Base-by-base conservation (phyloP, 2,888 invertebrate species). In the Cheilosia grossa region DNA sequence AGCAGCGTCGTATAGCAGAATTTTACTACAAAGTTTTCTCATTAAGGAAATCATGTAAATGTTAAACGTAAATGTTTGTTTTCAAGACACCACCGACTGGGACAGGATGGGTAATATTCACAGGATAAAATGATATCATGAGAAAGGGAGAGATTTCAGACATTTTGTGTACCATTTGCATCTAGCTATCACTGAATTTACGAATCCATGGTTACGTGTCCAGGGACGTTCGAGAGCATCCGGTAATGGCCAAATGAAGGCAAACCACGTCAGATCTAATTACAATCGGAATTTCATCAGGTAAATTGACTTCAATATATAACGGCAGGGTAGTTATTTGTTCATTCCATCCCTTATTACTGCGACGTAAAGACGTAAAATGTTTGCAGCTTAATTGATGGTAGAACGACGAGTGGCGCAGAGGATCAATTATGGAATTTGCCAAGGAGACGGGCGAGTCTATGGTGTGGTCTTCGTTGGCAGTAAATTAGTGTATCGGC, bases 41-140 rank as follows among this genome's bases (percentile, higher is more conserved):
- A 79, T 83, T 78, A 83, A 79, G 82, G 66, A 83, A 78, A 83
- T 83, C 73, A 79, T 83, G 51, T 83, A 67, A 58, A 82, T 78
- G 78, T 72, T 82, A 67, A 77, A 78, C 72, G 72, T 79, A 73
- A 74, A 83, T 79, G 67, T 78, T 74, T 79, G 49, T 54, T 67
- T 63, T 54, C 61, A 44, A 30, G 17, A 67, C 53, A 67, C 30
- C n/a, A 2, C 2, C 30, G 30, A 30, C 30, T 1, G 30, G 9
- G 9, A 6, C 53, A 44, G 59, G 33, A 49, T 67, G 66, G 63
- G 42, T 70, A 51, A 58, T 51, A 42, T 64, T 44, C n/a, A 4
- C 30, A 66, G 47, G 42, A 53, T 37, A 72, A 66, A 47, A 59
- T 40, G 33, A 47, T 44, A 24, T 24, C n/a, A 40, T 17, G 4